phyloP scores from a whole-genome alignment of 2,113 vertebrate species.

The Rhinolophus ferrumequinum region DNA sequence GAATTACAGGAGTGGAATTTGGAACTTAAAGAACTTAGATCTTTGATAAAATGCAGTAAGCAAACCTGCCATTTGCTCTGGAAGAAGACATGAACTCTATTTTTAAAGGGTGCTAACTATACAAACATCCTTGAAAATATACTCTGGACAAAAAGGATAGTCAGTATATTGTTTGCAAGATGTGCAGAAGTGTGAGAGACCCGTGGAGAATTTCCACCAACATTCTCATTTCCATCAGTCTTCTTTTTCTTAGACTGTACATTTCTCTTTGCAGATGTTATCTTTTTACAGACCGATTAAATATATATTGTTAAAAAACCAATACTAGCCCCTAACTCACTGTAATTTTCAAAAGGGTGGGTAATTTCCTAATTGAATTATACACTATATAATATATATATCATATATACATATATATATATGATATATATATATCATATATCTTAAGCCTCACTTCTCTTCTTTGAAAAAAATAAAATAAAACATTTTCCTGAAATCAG shows the following conservation, averaged over 20 bases:
- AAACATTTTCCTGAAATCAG: slow-evolving; percentile 14
- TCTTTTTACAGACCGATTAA: slow-evolving; percentile 20
- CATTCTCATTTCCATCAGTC: not conserved
- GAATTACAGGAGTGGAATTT: not conserved
- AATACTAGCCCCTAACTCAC: not conserved
- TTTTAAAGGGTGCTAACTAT: not conserved
- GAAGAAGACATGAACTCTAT: not conserved
- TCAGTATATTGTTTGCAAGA: not conserved
- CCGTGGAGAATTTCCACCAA: not conserved
- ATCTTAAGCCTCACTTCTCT: not conserved
- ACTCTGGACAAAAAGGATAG: not conserved
- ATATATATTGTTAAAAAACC: slow-evolving; percentile 8
- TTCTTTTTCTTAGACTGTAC: not conserved
- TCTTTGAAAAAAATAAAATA: slow-evolving; percentile 13
- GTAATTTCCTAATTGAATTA: slow-evolving; percentile 18
- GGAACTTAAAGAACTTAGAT: not conserved
- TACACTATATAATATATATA: not conserved
- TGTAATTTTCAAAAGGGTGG: not conserved
- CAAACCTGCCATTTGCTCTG: not conserved
- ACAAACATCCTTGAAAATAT: slow-evolving; percentile 9
- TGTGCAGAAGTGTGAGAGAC: not conserved
- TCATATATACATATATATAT: not conserved
- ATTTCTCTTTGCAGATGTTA: not conserved
- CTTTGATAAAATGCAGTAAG: not conserved
- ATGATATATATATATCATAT: too few species aligned